Evolutionary conservation across 2,888 invertebrate genomes (phyloP), one percentile per base, ranked within the genome.

Genomic region (Cryptus viduatorius): DNA sequence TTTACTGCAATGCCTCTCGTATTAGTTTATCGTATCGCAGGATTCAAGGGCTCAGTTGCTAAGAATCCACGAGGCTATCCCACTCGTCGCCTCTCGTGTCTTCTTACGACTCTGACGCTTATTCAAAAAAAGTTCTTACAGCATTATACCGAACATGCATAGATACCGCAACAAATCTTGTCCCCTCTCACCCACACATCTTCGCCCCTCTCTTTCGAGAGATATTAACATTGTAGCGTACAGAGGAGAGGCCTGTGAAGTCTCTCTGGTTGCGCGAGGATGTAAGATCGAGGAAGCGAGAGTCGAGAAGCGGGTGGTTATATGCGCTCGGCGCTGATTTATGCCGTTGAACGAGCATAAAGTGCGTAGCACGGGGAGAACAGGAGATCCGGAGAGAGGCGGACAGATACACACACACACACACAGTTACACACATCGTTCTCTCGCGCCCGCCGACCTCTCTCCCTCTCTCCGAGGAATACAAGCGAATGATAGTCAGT

Each of bases 261-360:
- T 78, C 69, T 78, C 64, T 67, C 85, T 37, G 37, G 76, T 84
- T 80, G 84, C 29, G 61, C 73, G 67, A 86, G 79, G 84, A 87
- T 85, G 84, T 87, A 86, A 76, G 85, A 87, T 79, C 83, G 86
- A 88, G 88, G 88, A 88, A 90, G 87, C 88, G 86, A 86, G 77
- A 86, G 77, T 73, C 83, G 81, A 84, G 37, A 37, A 37, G 81
- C 84, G 86, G 88, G 89, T 86, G 88, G 86, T 89, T 90, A 87
- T 90, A 87, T 88, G 86, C 87, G 86, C 86, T 87, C 86, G 84
- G 78, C 83, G 87, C 84, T 89, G 91, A 91, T 91, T 91, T 91
- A 91, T 90, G 86, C 88, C 87, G 82, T 87, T 88, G 87, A 89
- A 80, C 86, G 89, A 86, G 88, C 90, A 89, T 91, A 90, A 92